Base-by-base conservation (phyloP, 2,113 vertebrate genomes). In the Candoia aspera region DNA sequence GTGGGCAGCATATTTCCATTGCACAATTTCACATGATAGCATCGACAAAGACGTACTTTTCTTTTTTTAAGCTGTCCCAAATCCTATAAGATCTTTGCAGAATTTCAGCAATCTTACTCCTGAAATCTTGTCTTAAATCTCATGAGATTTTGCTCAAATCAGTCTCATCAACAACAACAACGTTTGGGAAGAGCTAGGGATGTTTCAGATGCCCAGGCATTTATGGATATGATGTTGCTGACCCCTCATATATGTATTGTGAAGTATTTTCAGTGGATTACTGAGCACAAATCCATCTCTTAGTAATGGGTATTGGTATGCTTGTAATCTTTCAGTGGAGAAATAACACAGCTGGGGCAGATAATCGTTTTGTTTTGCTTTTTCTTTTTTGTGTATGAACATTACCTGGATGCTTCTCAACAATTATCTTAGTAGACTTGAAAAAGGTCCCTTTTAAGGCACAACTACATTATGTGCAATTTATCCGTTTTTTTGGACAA, bases 401-500 rank as follows among this genome's bases (percentile, higher is more conserved):
- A 79, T 79, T 42, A 79, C 19, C 15, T 79, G 2, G 33, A 79
- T 79, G 68, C 33, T 33, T 33, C 68, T 29, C 9, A 79, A 79
- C 8, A 21, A 42, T 79, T 42, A 17, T 79, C 73, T 42, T 79
- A 42, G 1, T 79, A 79, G 73, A 42, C 17, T 79, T 79, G 73
- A 79, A 79, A 79, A 79, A 42, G 3, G 17, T 42, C 33, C 33
- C 19, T 42, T 79, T 79, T 21, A 42, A 79, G 73, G 21, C 33
- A 42, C 73, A 79, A 79, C 2, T 79, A 79, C 33, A 42, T 79
- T 79, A 21, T 79, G 17, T 42, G 2, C 2, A 42, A 42, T 79
- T 8, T 42, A 42, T 42, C 33, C 2, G 4, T 59, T 54, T 92
- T 92, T 93, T 92, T 58, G 46, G 92, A 53, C 87, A 42, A 19